Evolutionary conservation across 2,113 vertebrate species (phyloP), one percentile per base, ranked within the genome.

Genomic region (Morone saxatilis): DNA sequence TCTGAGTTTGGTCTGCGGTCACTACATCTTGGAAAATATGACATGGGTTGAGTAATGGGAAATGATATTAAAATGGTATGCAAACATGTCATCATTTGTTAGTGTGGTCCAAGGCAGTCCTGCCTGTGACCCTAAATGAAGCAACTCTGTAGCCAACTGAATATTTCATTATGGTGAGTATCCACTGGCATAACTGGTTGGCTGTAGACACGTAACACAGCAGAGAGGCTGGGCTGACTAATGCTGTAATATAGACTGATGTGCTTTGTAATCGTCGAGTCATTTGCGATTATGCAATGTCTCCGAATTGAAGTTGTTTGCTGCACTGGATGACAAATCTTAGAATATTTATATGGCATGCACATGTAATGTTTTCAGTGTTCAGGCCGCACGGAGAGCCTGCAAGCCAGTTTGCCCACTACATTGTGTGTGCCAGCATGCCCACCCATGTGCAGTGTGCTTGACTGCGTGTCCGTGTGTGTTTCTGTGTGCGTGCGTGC

Each of bases 381-480:
- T 57, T 69, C 70, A 69, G 22, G 65, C 77, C 38, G 68, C 80
- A 71, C n/a, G 57, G 20, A 51, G 36, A 63, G 67, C 36, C 31
- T 53, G 0, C 47, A 25, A 11, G 38, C 71, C 87, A 76, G 50
- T 61, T 53, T 67, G 54, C 83, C 69, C 4, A 3, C 45, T 41
- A 25, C 31, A 25, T n/a, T 13, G 50, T 54, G 71, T 78, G 66
- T 67, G 89, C 80, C 84, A 87, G 84, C 61, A 14, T 74, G 25
- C 63, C 79, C 80, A 80, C 75, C 69, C 80, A 76, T 51, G 75
- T 36, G 78, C 63, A 20, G 69, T 3, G 68, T 68, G 65, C 70
- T 17, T 62, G 51, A 60, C 45, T 78, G 36, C 38, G 53, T 54
- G 53, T 54, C 19, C 4, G 54, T 57, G 69, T 14, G 25, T 67